phyloP scores from a whole-genome alignment of 2,888 invertebrate genomes.

The Brachyopa scutellaris region DNA sequence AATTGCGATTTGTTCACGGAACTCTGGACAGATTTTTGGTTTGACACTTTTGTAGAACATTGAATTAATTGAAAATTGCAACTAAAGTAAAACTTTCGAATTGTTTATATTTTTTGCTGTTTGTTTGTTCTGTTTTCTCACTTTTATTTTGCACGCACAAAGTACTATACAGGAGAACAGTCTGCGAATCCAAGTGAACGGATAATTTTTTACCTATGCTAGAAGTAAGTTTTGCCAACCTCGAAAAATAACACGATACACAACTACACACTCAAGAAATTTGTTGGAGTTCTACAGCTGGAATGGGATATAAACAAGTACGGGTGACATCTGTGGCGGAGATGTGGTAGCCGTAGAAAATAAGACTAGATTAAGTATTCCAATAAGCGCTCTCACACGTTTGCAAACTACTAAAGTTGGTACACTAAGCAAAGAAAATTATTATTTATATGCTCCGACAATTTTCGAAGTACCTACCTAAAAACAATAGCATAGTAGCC shows the following conservation, averaged over 20 bases:
- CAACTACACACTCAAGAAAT: background rate
- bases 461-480: too few relatives aligned
- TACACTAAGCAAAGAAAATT: too few relatives aligned
- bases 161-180: constrained; percentile 35
- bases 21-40: constrained; percentile 40
- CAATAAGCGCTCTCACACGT: too few relatives aligned
- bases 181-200: constrained; percentile 50
- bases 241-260: constrained; percentile 19
- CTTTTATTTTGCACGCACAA: constrained; percentile 22
- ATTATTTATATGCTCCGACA: too few relatives aligned
- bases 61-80: constrained; percentile 22
- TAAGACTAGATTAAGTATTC: too few relatives aligned
- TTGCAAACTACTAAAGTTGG: too few relatives aligned
- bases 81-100: constrained; percentile 35
- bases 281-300: constrained; percentile 29
- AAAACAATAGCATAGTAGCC: too few relatives aligned
- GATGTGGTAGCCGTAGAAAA: too few relatives aligned
- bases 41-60: constrained; percentile 45
- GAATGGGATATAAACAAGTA: constrained; percentile 33
- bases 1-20: constrained; percentile 52
- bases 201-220: constrained; percentile 40
- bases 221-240: constrained; percentile 42
- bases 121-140: constrained; percentile 3
- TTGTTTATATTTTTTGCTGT: constrained; percentile 36
- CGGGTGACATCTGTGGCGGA: constrained; percentile 15